Evolutionary conservation across 2,888 invertebrate species (phyloP), one percentile per base, ranked within the genome.

Genomic region (Caenorhabditis becei): DNA sequence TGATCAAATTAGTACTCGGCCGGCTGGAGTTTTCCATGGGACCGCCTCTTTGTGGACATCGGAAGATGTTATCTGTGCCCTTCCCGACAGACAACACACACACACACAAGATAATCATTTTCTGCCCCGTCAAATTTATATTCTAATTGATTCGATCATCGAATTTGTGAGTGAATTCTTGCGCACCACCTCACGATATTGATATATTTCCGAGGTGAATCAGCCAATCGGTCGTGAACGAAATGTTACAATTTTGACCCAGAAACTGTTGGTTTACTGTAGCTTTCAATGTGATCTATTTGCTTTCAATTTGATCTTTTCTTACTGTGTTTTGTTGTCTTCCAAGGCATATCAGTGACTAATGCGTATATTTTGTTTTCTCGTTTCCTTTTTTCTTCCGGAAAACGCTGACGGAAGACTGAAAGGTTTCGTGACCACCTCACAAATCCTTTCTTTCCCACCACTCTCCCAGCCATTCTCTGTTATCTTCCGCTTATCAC

Each of bases 111-210:
- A 61, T 71, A 71, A 71, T 71, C 70, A 62, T 71, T 74, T 61
- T 66, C 66, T 66, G 66, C 75, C 75, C 75, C 66, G 75, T 75
- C 75, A 75, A 75, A 66, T 75, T 65, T 65, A 59, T 75, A 75
- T 75, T 75, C 75, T 75, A 75, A 75, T 75, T 75, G 75, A 75
- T 75, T 75, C 75, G 75, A 75, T 75, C 75, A 75, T 75, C 75
- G 75, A 75, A 75, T 75, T 75, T 75, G 66, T 59, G 59, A 41
- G 59, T 44, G 59, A 61, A 44, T 56, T 65, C 49, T 74, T 66
- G 74, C 66, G 65, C 66, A 66, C 65, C 75, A 51, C 66, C 66
- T 59, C 66, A 66, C 65, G 63, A 56, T 65, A 72, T 72, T 56
- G 63, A 72, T 72, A 71, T 70, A 59, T 62, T 62, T 70, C 37